Base-by-base conservation (phyloP, 2,113 vertebrate genomes). In the Aspiorhynchus laticeps region DNA sequence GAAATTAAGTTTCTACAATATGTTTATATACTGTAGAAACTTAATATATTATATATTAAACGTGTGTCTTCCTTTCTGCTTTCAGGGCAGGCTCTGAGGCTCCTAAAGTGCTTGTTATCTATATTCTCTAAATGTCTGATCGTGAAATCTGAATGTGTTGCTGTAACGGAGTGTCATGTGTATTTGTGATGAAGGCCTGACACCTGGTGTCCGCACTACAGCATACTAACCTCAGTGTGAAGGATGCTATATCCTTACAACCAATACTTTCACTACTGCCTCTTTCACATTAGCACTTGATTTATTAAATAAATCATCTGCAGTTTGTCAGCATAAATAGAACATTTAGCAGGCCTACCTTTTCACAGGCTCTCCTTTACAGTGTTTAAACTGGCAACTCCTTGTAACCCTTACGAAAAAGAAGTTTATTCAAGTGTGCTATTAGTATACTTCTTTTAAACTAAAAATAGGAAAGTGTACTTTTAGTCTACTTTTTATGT, bases 131-230 rank as follows among this genome's bases (percentile, higher is more conserved):
- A 84, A 73, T 28, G 36, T 81, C 71, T 53, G 43, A 31, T 36
- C 31, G 63, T 77, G 69, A 67, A 41, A 87, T 81, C 17, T 75
- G 76, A 89, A 87, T 65, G 65, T 63, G 74, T 73, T 78, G 46
- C 51, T 48, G 19, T 69, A 11, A 78, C 12, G 5, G 5, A 36
- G 31, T 28, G 0, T 21, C 59, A 73, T 28, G 24, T 28, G 12
- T 43, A 56, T 87, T 85, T 82, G 31, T 87, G 38, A 78, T 63
- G 48, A 51, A 61, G 67, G 33, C 7, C 71, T 80, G 84, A 69
- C 79, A 65, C 80, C 87, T 43, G 76, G 86, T 87, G 89, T 74
- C 14, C 43, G 74, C 46, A 48, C 7, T 4, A 5, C 46, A 48
- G 46, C 46, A 4, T 4, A 48, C 46, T 48, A 15, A 15, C 46